Evolutionary conservation across 1,140 invertebrate species (phyloP).

Genomic region (Hypothenemus hampei): DNA sequence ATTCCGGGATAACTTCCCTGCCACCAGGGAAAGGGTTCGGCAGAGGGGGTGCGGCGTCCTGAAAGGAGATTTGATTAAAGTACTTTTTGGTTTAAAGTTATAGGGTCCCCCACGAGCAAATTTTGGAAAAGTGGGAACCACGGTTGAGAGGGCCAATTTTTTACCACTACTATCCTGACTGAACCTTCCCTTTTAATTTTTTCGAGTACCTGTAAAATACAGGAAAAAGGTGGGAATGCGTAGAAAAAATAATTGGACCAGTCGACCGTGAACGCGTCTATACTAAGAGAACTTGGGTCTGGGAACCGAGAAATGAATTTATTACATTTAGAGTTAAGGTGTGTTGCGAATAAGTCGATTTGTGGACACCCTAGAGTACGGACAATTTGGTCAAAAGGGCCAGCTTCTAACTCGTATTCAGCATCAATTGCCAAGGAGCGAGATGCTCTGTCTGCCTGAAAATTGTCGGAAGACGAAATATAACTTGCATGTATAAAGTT

Average conservation of each 20-base stretch:
- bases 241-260: constrained; percentile 35
- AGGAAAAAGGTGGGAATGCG: constrained; percentile 39
- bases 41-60: neutral
- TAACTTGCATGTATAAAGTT: constrained; percentile 27
- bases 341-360: constrained; percentile 37
- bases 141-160: neutral
- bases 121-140: neutral
- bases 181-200: neutral
- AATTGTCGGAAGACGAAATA: constrained; percentile 31
- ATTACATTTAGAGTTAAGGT: constrained; percentile 33
- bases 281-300: constrained; percentile 25
- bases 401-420: constrained; percentile 1
- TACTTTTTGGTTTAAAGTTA: neutral
- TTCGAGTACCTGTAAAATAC: too few species aligned
- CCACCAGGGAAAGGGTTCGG: constrained; percentile 7
- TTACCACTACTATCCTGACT: neutral
- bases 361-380: constrained; percentile 24
- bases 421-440: constrained; percentile 9
- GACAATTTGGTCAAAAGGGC: constrained; percentile 18
- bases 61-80: neutral
- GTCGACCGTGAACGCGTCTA: constrained; percentile 36
- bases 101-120: neutral
- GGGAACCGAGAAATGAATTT: constrained; percentile 29
- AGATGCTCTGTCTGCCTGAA: constrained; percentile 33
- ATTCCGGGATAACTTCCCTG: constrained; percentile 10